These are phyloP conservation scores for Geococcyx californianus DNA, from an alignment of 2,113 vertebrate species.

Conservation along the genomic window DNA sequence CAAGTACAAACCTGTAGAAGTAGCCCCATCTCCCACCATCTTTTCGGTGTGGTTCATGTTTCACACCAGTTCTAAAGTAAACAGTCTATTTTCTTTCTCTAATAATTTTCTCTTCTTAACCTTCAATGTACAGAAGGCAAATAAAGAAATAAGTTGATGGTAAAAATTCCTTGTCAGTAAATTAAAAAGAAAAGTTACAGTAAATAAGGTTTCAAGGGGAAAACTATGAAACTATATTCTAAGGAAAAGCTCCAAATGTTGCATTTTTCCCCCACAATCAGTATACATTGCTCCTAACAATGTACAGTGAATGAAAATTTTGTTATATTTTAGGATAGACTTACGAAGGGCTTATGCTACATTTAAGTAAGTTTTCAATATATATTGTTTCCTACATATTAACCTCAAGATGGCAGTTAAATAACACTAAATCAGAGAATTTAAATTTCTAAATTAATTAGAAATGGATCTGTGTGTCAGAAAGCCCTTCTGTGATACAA, in stretches of 20 bases:
- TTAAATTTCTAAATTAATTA: slow-evolving; percentile 32
- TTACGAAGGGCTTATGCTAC: neutral
- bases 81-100: neutral
- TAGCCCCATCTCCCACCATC: neutral
- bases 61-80: neutral
- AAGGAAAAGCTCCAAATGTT: neutral
- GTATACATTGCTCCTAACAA: neutral
- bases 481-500: neutral
- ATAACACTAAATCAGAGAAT: neutral
- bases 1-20: neutral
- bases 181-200: neutral
- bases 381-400: neutral
- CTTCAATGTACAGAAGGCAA: neutral
- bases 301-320: neutral
- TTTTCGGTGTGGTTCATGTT: neutral
- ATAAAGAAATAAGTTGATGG: neutral
- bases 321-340: neutral
- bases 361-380: neutral
- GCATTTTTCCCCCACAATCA: neutral
- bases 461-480: neutral
- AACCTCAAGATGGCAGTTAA: neutral
- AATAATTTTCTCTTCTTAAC: neutral
- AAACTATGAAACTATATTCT: neutral
- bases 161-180: neutral
- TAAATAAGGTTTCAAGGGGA: neutral